Conservation (phyloP, 2,797 vertebrate genomes). For the Chrosomus eos region DNA sequence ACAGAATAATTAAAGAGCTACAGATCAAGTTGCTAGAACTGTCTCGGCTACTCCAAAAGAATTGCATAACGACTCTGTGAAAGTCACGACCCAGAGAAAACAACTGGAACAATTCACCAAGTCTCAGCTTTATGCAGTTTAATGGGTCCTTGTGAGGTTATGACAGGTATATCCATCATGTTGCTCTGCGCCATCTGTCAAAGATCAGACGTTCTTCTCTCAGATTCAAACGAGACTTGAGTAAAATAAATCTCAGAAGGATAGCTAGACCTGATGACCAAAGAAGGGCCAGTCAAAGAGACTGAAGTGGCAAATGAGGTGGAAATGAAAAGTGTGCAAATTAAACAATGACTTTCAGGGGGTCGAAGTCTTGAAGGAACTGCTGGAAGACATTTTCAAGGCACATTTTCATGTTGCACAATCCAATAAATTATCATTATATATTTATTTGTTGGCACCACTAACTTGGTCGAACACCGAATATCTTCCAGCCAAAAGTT, state of each 20-base stretch:
- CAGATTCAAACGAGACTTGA: background rate
- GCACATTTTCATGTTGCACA: background rate
- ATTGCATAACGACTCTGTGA: background rate
- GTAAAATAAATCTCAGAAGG: background rate
- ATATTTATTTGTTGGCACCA: background rate
- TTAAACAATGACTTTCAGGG: too few species aligned
- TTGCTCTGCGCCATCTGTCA: constrained; percentile 7
- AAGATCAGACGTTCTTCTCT: constrained; percentile 14
- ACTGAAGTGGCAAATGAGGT: constrained; percentile 1
- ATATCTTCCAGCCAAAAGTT: too few species aligned
- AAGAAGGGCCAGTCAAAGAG: background rate
- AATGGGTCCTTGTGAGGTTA: constrained; percentile 1
- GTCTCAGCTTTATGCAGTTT: background rate
- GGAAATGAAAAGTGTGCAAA: background rate
- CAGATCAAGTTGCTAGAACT: constrained; percentile 52
- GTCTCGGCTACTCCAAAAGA: constrained; percentile 4
- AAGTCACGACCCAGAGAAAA: constrained; percentile 22
- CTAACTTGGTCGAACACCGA: background rate
- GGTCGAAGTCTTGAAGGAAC: background rate
- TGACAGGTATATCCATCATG: background rate
- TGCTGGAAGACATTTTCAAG: background rate
- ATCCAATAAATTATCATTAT: background rate
- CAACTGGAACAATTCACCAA: background rate
- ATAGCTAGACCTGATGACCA: background rate
- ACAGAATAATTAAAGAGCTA: constrained; percentile 63